Evolutionary conservation across 2,113 vertebrate species (phyloP).

Genomic region (Pteronura brasiliensis): DNA sequence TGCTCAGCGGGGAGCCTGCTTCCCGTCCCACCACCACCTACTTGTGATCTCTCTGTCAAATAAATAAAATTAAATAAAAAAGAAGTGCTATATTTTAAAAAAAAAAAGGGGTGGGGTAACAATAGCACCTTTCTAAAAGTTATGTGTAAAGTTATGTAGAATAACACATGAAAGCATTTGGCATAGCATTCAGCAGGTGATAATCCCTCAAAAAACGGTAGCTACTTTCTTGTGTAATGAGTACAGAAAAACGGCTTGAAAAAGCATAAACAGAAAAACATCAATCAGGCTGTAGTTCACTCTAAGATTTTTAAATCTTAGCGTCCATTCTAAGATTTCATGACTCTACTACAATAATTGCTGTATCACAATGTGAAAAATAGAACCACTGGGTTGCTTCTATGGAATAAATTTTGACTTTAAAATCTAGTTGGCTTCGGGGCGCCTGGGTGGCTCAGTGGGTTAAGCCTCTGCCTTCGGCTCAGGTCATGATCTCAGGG

Average conservation of each 20-base stretch:
- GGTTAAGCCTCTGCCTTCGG: too few relatives aligned
- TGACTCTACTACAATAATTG: neutral
- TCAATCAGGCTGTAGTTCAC: neutral
- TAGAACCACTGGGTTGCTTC: slow-evolving; percentile 10
- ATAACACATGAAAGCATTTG: neutral
- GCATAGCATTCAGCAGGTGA: neutral
- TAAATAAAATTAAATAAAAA: too few relatives aligned
- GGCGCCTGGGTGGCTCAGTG: too few relatives aligned
- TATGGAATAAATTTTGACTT: neutral
- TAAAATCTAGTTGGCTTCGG: slow-evolving; percentile 7
- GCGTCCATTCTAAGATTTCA: neutral
- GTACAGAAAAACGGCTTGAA: neutral
- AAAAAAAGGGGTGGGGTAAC: neutral
- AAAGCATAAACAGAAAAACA: neutral
- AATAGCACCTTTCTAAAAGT: neutral
- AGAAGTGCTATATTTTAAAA: too few relatives aligned
- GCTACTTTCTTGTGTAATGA: neutral
- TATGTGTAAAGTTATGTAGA: neutral
- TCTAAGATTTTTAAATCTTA: neutral
- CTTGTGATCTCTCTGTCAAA: too few relatives aligned
- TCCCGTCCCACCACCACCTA: too few relatives aligned
- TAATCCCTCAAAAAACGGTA: neutral
- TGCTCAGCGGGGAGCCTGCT: too few relatives aligned
- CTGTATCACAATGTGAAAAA: neutral
- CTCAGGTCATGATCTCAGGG: too few relatives aligned